Percentiles rank a stretch among this genome's conserved stretches.
Evolutionary conservation across 2,797 vertebrate genomes (phyloP).

Genomic region (Tokudaia muenninki): DNA sequence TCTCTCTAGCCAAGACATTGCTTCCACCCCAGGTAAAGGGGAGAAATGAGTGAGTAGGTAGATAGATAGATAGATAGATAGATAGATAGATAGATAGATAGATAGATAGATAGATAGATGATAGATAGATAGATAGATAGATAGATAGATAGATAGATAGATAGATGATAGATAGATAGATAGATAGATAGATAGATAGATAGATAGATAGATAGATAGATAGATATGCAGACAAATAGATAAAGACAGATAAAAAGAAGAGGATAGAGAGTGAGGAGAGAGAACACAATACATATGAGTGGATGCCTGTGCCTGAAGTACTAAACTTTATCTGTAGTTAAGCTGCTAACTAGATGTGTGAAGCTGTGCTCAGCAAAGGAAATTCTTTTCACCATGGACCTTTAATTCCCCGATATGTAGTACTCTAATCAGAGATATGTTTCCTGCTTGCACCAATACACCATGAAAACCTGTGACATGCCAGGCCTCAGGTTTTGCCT

Average conservation of each 20-base stretch:
- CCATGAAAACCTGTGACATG: too few relatives aligned
- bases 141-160: background rate
- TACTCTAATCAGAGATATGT: rapidly evolving
- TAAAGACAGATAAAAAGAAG: background rate
- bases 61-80: background rate
- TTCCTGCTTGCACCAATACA: background rate
- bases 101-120: background rate
- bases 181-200: background rate
- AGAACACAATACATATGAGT: background rate
- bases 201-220: background rate
- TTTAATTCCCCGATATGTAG: rapidly evolving
- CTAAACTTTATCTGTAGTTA: background rate
- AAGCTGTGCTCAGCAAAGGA: background rate
- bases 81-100: background rate
- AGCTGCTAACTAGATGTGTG: background rate
- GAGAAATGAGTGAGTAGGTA: background rate
- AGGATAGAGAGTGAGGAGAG: background rate
- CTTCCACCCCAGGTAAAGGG: background rate
- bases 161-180: background rate
- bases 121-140: background rate
- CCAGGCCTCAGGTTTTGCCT: background rate
- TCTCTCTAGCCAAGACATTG: background rate
- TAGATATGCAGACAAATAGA: background rate
- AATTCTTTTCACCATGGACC: background rate
- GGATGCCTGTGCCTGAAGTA: background rate